A percentile compares a stretch with the other conserved stretches of the same genome.
These are phyloP conservation scores for Pampusana beccarii DNA, from an alignment of 2,113 vertebrate genomes.

Conservation along the genomic window DNA sequence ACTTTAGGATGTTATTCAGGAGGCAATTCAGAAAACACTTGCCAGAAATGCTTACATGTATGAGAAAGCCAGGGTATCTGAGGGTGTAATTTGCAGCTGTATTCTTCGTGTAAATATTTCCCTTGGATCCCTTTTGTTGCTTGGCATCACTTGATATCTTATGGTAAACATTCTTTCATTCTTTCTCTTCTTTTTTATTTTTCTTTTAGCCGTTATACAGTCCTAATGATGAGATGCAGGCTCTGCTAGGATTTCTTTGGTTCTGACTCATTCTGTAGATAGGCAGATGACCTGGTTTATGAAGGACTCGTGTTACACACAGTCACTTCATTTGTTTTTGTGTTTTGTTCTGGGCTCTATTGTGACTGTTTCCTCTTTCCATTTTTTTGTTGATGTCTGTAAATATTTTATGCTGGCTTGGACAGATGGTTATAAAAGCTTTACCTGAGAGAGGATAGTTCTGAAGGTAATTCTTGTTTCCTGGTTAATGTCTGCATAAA, in stretches of 20 bases:
- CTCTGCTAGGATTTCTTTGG: background rate
- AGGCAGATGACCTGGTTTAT: background rate
- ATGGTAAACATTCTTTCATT: background rate
- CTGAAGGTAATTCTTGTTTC: background rate
- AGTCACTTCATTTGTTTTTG: background rate
- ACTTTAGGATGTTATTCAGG: background rate
- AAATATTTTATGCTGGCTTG: background rate
- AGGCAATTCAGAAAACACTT: background rate
- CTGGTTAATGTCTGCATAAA: background rate
- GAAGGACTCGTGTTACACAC: rapidly evolving
- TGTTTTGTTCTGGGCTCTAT: background rate
- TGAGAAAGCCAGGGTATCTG: background rate
- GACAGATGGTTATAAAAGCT: background rate
- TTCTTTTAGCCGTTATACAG: background rate
- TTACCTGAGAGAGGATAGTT: background rate
- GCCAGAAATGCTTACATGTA: background rate
- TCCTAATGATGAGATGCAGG: background rate
- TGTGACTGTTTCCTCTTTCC: background rate
- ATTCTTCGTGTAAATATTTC: background rate
- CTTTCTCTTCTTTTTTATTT: too few relatives aligned
- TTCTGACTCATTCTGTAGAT: background rate
- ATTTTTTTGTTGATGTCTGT: background rate
- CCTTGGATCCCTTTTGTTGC: background rate
- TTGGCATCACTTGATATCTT: background rate
- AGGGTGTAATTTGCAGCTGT: background rate